phyloP scores from a whole-genome alignment of 2,797 vertebrate genomes.

The Botia kubotai region DNA sequence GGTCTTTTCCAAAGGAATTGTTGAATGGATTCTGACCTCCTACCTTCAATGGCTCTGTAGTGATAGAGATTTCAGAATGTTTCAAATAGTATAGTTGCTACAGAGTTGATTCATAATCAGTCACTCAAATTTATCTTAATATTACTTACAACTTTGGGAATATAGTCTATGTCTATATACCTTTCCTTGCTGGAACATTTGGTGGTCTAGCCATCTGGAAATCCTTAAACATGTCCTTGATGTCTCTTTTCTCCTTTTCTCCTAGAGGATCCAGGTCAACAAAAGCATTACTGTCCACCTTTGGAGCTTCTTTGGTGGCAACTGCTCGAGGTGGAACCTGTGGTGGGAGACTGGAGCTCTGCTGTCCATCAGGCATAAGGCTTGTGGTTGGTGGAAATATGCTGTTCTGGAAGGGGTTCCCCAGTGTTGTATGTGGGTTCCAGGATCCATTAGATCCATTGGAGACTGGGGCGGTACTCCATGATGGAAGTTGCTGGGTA shows the following conservation, averaged over 20 bases:
- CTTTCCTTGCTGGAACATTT: constrained; percentile 85
- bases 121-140: no score
- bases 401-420: constrained; percentile 85
- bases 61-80: background rate
- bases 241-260: constrained; percentile 87
- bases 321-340: constrained; percentile 84
- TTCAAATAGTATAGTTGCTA: background rate
- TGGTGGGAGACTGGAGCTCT: constrained; percentile 65
- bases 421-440: constrained; percentile 72
- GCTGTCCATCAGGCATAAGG: constrained; percentile 66
- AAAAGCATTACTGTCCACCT: constrained; percentile 88
- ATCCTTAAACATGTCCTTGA: constrained; percentile 98
- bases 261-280: constrained; percentile 92
- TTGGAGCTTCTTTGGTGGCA: constrained; percentile 77
- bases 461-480: constrained; percentile 69
- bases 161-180: constrained; percentile 52
- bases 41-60: constrained; percentile 56
- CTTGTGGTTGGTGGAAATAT: constrained; percentile 67
- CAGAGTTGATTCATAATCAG: background rate
- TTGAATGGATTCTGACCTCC: constrained; percentile 78
- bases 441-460: constrained; percentile 71
- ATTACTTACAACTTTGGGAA: background rate
- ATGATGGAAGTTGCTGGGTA: constrained; percentile 70
- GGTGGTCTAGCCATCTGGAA: constrained; percentile 91
- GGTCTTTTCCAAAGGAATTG: constrained; percentile 78